Percentiles rank a stretch among this genome's conserved stretches.
phyloP scores from a whole-genome alignment of 1,140 invertebrate genomes.

The Daktulosphaira vitifoliae region DNA sequence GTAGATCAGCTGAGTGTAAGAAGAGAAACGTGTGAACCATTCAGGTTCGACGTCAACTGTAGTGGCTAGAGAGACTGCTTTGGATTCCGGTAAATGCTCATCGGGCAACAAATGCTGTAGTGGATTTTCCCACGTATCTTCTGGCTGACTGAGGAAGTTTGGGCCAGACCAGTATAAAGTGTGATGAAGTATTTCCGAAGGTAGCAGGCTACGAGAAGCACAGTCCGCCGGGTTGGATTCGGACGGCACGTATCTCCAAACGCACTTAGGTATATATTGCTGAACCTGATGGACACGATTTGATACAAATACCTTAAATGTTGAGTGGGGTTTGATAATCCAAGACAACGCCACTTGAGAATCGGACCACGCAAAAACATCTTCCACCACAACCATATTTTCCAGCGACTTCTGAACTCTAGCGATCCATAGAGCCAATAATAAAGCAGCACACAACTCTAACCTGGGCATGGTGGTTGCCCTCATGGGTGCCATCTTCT shows the following conservation, averaged over 20 bases:
- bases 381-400: background rate
- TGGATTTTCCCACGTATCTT: background rate
- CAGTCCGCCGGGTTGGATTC: background rate
- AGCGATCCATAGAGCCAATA: background rate
- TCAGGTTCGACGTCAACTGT: background rate
- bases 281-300: background rate
- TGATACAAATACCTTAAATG: background rate
- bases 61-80: background rate
- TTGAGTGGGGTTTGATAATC: background rate
- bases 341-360: background rate
- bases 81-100: background rate
- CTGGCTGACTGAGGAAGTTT: background rate
- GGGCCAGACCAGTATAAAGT: background rate
- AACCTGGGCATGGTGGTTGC: background rate
- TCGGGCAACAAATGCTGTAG: background rate
- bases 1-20: background rate
- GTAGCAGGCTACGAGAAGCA: background rate
- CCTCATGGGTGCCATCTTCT: background rate
- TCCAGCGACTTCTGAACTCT: background rate
- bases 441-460: background rate
- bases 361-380: background rate
- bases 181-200: background rate
- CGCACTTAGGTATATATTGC: background rate
- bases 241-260: background rate
- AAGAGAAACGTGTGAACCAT: background rate